phyloP scores from a whole-genome alignment of 1,140 invertebrate genomes.

The Nephotettix cincticeps region DNA sequence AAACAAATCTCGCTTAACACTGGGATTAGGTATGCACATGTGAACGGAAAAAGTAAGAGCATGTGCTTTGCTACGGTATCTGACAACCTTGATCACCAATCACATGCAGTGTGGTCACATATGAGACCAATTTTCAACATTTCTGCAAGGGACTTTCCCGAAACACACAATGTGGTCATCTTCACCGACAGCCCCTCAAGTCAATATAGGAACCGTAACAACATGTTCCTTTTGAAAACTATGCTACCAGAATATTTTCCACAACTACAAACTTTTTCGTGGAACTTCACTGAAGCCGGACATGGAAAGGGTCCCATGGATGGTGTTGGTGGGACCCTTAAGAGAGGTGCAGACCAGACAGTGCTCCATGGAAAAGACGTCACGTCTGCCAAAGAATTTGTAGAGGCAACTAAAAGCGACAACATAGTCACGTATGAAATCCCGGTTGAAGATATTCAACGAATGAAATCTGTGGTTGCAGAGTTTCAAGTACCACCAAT shows the following conservation, averaged over 20 bases:
- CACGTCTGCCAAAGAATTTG: slow-evolving; percentile 1
- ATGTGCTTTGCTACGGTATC: slow-evolving; percentile 18
- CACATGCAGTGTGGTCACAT: slow-evolving; percentile 26
- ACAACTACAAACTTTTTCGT: slow-evolving; percentile 36
- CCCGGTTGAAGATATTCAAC: neutral
- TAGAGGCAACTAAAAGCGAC: neutral
- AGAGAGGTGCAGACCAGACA: slow-evolving; percentile 43
- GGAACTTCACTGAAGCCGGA: slow-evolving; percentile 47
- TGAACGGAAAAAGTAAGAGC: neutral
- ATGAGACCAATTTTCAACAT: slow-evolving; percentile 22
- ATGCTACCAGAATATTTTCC: slow-evolving; percentile 22
- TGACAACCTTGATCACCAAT: slow-evolving; percentile 4
- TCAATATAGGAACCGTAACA: neutral
- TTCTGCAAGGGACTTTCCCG: neutral
- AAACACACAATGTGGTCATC: neutral
- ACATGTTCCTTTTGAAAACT: neutral
- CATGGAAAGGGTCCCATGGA: slow-evolving; percentile 50
- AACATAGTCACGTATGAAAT: neutral
- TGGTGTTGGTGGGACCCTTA: slow-evolving; percentile 47
- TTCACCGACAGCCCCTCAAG: neutral
- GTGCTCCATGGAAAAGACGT: slow-evolving; percentile 41
- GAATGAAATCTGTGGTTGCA: neutral
- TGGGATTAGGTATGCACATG: neutral
- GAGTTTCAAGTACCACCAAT: neutral
- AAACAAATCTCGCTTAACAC: slow-evolving; percentile 28